Conservation (phyloP, 1,140 invertebrate species). For the Drosophila auraria region DNA sequence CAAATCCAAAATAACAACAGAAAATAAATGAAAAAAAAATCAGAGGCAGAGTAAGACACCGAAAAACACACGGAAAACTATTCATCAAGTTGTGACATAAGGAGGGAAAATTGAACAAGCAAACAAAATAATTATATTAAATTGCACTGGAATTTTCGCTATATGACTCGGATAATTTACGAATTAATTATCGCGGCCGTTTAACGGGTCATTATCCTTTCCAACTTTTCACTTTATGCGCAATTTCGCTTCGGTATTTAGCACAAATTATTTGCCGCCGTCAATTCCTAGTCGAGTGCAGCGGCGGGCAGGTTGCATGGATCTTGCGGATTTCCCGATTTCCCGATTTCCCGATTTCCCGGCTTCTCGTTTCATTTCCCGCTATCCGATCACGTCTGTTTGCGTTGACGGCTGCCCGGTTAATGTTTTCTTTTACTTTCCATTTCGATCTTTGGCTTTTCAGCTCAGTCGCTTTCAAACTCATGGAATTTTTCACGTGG, state of each 20-base stretch:
- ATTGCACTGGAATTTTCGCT: slow-evolving; percentile 3
- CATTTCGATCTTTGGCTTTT: slow-evolving; percentile 55
- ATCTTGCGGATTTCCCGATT: slow-evolving; percentile 2
- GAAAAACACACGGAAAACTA: slow-evolving; percentile 5
- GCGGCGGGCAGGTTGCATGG: background rate
- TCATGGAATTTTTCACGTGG: slow-evolving; percentile 42
- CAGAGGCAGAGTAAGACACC: background rate
- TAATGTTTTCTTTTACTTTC: slow-evolving; percentile 78
- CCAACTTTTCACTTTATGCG: slow-evolving; percentile 10
- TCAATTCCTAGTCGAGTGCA: slow-evolving; percentile 1
- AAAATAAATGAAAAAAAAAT: slow-evolving; percentile 22
- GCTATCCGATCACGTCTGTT: slow-evolving; percentile 55
- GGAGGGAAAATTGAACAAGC: background rate
- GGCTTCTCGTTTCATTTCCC: slow-evolving; percentile 13
- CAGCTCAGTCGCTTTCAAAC: slow-evolving; percentile 65
- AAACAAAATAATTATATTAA: background rate
- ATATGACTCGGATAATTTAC: background rate
- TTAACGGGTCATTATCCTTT: background rate
- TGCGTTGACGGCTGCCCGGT: slow-evolving; percentile 69
- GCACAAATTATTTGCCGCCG: background rate
- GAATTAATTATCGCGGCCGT: background rate
- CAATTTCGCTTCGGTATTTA: background rate
- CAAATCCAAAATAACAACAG: slow-evolving; percentile 33
- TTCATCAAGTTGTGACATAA: slow-evolving; percentile 7
- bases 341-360: slow-evolving; percentile 15